Base-by-base conservation (phyloP, 1,140 invertebrate species). In the Lordiphosa stackelbergi region DNA sequence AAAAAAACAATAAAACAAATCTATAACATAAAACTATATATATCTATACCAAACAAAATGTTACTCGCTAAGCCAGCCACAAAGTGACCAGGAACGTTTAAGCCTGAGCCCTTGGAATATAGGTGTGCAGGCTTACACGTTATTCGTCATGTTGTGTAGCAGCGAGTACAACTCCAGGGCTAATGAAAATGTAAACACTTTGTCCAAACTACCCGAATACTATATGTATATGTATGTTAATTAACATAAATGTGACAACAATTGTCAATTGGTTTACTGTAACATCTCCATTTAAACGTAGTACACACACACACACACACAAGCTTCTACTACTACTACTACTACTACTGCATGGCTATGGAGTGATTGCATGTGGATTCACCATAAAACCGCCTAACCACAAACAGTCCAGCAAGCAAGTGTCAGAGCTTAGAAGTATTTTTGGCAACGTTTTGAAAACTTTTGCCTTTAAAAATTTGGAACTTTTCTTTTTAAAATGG, bases 91-190 rank as follows among this genome's bases (percentile, higher is more conserved):
- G 48, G 63, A 51, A 70, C 63, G 57, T 54, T 62, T 62, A 54
- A 56, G 63, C 49, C 41, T 1, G 48, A 31, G 40, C 11, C 34
- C 16, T 35, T 35, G 5, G 11, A 35, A 16, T 45, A 8, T 45
- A 8, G 10, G 10, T 11, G 42, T 36, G 19, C n/a, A 16, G 9
- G 47, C 42, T 65, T 49, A 61, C 52, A 61, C 66, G 66, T 70
- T 70, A 70, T 62, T 66, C 37, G 63, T 70, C 63, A 70, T 53
- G 31, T 70, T 70, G 66, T 70, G 63, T 57, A 52, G 56, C 66
- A 49, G 58, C 63, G 66, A 70, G 66, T 70, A 70, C 53, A 57
- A 66, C 66, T 70, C 66, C 63, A 66, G 66, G 63, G 63, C 66
- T 49, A 16, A 41, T 53, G 4, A 34, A 12, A 48, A 36, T 12